A percentile compares a stretch with the other conserved stretches of the same genome.
These are phyloP conservation scores for Cotesia glomerata DNA, from an alignment of 1,140 invertebrate species.

Conservation along the genomic window DNA sequence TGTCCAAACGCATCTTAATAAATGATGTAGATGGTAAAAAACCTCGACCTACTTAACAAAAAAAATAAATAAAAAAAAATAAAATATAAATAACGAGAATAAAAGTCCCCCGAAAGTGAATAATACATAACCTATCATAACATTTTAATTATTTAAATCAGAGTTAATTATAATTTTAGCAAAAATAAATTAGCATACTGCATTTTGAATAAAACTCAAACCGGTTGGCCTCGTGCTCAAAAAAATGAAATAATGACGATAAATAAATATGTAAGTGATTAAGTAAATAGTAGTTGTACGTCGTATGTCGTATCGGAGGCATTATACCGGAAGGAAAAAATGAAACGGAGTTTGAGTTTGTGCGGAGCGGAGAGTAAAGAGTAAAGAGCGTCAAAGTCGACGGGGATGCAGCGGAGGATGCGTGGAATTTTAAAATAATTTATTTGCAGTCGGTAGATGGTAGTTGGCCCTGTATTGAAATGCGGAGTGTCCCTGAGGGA, in stretches of 20 bases:
- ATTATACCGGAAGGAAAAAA: slow-evolving; percentile 20
- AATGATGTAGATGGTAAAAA: background rate
- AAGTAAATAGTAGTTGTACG: no score
- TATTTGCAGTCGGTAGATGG: no score
- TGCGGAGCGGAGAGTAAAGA: background rate
- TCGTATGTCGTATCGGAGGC: background rate
- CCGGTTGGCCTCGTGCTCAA: slow-evolving; percentile 11
- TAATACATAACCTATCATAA: background rate
- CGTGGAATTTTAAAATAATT: background rate
- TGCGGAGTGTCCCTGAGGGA: slow-evolving; percentile 12
- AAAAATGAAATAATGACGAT: background rate
- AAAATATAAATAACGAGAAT: no score
- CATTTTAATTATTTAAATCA: background rate
- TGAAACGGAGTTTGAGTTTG: background rate
- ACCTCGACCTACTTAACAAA: slow-evolving; percentile 1
- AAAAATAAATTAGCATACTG: background rate
- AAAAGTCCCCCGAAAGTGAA: background rate
- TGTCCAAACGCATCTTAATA: no score
- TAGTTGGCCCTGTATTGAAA: background rate
- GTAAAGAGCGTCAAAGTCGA: no score
- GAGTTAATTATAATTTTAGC: no score
- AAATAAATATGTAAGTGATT: background rate
- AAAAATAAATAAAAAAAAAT: no score
- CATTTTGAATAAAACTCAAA: background rate
- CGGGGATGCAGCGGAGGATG: no score